phyloP scores from a whole-genome alignment of 2,797 vertebrate genomes.

The Mormyrops attenuatus region DNA sequence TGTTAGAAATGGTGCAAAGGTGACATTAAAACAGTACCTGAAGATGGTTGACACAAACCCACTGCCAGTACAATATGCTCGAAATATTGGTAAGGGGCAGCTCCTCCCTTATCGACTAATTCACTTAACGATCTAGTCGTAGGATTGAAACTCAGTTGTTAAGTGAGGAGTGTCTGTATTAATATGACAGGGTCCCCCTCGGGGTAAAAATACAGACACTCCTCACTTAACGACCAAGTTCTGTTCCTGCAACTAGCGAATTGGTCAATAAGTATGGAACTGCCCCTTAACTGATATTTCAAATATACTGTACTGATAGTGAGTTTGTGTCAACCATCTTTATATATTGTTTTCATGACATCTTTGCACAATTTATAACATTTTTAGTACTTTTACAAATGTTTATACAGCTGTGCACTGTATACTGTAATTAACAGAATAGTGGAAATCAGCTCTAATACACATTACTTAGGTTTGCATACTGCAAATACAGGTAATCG shows the following conservation, averaged over 20 bases:
- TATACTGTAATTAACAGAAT: background rate
- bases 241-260: background rate
- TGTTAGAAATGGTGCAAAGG: background rate
- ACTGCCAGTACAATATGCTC: background rate
- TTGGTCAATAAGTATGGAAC: background rate
- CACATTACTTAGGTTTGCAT: background rate
- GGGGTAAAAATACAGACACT: background rate
- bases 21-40: background rate
- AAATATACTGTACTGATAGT: background rate
- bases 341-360: background rate
- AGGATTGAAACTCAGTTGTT: background rate
- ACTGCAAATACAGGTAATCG: background rate
- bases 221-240: background rate
- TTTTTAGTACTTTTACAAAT: background rate
- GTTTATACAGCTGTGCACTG: background rate
- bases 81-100: background rate
- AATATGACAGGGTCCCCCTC: background rate
- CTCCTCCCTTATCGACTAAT: background rate
- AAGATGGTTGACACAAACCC: background rate
- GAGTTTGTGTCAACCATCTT: background rate
- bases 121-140: background rate
- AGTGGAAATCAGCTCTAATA: background rate
- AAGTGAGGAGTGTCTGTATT: background rate
- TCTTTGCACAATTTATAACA: background rate
- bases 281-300: background rate